Base-by-base conservation (phyloP, 2,888 invertebrate genomes). In the Ectemnius continuus region DNA sequence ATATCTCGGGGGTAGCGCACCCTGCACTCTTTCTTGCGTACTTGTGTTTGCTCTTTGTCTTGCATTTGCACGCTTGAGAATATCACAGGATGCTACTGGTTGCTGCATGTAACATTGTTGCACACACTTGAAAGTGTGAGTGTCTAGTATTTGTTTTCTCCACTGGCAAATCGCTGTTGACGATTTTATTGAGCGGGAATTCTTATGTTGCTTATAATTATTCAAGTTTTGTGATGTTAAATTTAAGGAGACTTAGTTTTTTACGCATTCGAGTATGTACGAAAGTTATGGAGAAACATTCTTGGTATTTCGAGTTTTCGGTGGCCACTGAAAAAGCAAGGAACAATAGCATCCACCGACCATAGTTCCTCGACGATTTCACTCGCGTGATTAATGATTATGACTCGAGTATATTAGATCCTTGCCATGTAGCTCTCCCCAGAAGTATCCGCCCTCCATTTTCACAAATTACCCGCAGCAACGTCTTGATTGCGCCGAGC, bases 361-460 rank as follows among this genome's bases (percentile, higher is more conserved):
- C 58, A 28, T 23, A 23, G 23, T 3, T 23, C 45, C 70, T 60
- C 56, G 69, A 74, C 62, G 73, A 79, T 77, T 80, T 80, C 69
- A 75, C 84, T 82, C 67, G 74, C n/a, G 89, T 90, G 90, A 90
- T 90, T 89, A 90, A 90, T 89, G 90, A 89, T 90, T 89, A 89
- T 88, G 88, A 89, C 87, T 84, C 81, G 84, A 84, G 86, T 89
- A 87, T 88, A 89, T 90, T 89, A 90, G 86, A 87, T 85, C 80
- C 83, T 84, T 81, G 76, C 65, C 61, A 70, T 73, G 70, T 72
- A 83, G 84, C 85, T 84, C 85, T 84, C 77, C 52, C 62, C 16
- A 52, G 67, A 67, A 70, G 71, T 76, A 73, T 69, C 69, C 76
- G 57, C 74, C 74, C 78, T 68, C 61, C 75, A 76, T 79, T 82